Percentiles rank a stretch among this genome's conserved stretches.
These are phyloP conservation scores for Drosophila murphyi DNA, from an alignment of 1,140 invertebrate genomes.

Conservation along the genomic window DNA sequence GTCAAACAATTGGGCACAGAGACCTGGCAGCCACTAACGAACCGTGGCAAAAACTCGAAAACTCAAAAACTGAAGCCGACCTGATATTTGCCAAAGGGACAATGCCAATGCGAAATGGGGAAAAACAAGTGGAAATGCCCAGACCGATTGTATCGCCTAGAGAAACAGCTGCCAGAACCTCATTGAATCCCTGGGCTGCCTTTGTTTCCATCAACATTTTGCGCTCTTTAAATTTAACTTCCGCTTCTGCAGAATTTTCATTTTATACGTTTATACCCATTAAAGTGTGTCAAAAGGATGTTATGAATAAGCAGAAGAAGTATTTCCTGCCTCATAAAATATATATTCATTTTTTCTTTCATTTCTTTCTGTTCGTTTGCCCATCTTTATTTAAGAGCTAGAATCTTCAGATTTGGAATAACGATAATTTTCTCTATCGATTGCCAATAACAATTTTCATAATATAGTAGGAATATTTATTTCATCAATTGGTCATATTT, in stretches of 20 bases:
- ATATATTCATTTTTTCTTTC: neutral
- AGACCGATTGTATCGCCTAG: slow-evolving; percentile 56
- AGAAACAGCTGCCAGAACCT: slow-evolving; percentile 55
- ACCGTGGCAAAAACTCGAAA: slow-evolving; percentile 30
- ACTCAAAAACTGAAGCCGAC: slow-evolving; percentile 20
- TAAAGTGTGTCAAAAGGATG: too few relatives aligned
- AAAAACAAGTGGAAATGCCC: slow-evolving; percentile 67
- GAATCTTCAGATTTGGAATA: too few relatives aligned
- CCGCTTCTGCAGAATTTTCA: slow-evolving; percentile 38
- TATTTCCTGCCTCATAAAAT: too few relatives aligned
- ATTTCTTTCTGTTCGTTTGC: neutral
- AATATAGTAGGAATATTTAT: too few relatives aligned
- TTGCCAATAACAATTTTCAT: too few relatives aligned
- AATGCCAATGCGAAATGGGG: slow-evolving; percentile 32
- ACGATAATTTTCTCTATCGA: too few relatives aligned
- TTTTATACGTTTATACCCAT: too few relatives aligned
- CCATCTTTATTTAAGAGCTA: too few relatives aligned
- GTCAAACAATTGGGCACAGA: slow-evolving; percentile 34
- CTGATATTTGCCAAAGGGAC: slow-evolving; percentile 50
- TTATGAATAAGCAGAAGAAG: too few relatives aligned
- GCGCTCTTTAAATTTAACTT: slow-evolving; percentile 60
- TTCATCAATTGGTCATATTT: too few relatives aligned
- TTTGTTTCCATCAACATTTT: slow-evolving; percentile 45
- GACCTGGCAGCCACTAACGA: slow-evolving; percentile 50
- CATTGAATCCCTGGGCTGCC: slow-evolving; percentile 10